Evolutionary conservation across 2,113 vertebrate species (phyloP), one percentile per base, ranked within the genome.

Genomic region (Rhipidura dahli): DNA sequence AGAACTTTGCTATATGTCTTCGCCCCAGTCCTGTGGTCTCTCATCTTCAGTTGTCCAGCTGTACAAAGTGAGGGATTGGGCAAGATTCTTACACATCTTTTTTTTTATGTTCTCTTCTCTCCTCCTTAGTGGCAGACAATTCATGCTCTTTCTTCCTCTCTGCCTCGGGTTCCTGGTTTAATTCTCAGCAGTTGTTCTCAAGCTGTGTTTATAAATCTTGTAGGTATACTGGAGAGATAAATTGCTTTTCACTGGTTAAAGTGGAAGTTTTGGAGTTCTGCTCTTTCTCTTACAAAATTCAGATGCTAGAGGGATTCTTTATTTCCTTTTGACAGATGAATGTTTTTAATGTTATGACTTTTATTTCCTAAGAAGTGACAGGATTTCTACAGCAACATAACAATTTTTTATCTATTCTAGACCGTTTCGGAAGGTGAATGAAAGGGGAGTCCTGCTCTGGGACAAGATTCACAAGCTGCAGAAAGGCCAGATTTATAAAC

Each of bases 401-500:
- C 40, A 26, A 66, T 16, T 19, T 27, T 30, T 2, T 68, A 8
- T 96, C 39, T 37, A 1, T 54, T 96, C 57, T 82, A 99, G 99
- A 94, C 99, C 99, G 2, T 99, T 99, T 97, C 98, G 99, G 56
- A 99, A 99, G 73, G 98, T 99, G 96, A 99, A 99, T 33, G 98
- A 99, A 97, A 99, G 98, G 96, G 99, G 99, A 12, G 98, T 98
- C 17, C 94, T 99, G 93, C 98, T 99, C 54, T 99, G 99, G 99
- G 99, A 99, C 97, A 98, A 98, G 97, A 99, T 99, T 96, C 98
- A 99, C 97, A 98, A 97, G 89, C 94, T 99, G 92, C 99, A 99
- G 96, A 99, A 99, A 90, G 99, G 99, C 83, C 98, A 99, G 97
- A 99, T 99, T 95, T 99, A 99, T 97, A 99, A 99, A 96, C 99